Evolutionary conservation across 1,140 invertebrate species (phyloP), one percentile per base, ranked within the genome.

Genomic region (Saxidomus purpurata): DNA sequence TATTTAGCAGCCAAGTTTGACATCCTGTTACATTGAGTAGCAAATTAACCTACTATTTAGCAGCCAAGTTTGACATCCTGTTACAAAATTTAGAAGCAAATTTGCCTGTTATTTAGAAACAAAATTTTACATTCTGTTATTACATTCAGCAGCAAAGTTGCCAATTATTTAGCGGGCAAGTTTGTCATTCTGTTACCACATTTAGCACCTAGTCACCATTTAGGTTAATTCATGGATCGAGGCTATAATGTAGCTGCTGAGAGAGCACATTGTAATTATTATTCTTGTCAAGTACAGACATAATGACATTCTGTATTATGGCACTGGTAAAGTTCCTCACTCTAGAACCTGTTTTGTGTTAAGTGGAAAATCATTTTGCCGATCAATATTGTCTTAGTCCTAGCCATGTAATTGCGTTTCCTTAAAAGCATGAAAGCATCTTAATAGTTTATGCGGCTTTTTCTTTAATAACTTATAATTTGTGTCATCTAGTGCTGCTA

Each of bases 381-480:
- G n/a, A 71, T 71, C 67, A 71, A 71, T 71, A 71, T 71, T 71
- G 31, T 71, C 67, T 4, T 28, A 71, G 67, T 31, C 28, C 67
- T 1, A 17, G 36, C 34, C 36, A 22, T 71, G 67, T 71, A 71
- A 71, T 71, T 71, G 67, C 34, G 19, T 36, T 71, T 71, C 17
- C 67, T 38, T 38, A 71, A 71, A 71, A 71, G 67, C 67, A 40
- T 38, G 67, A 71, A 38, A 40, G 31, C 67, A 15, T 28, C 36
- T 38, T 38, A 28, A 22, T 71, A 15, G 31, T 71, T 71, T 38
- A 71, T 36, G 34, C 13, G 34, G 67, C 22, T 17, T 9, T 71
- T 36, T 71, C 34, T 38, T 71, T 71, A 28, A 36, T 71, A 19
- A 71, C 19, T 59, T 59, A 6, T 59, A 9, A 59, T n/a, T 19